Evolutionary conservation across 2,113 vertebrate species (phyloP), one percentile per base, ranked within the genome.

Genomic region (Lepidothrix coronata): DNA sequence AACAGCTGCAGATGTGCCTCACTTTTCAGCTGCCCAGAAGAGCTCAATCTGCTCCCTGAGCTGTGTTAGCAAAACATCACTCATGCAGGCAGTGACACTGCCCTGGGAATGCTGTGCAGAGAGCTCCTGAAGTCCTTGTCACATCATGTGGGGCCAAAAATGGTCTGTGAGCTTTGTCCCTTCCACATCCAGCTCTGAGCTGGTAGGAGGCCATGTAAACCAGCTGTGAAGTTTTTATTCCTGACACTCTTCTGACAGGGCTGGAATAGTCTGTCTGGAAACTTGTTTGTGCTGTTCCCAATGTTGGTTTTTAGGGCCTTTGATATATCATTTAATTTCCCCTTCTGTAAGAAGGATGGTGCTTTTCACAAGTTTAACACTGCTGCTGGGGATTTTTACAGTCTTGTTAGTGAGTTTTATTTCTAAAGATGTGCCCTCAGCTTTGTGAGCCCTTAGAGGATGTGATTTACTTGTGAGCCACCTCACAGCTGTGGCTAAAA

Each of bases 381-480:
- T 49, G 76, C 88, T 95, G 74, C 73, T 80, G 49, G 51, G 85
- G 68, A 71, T 72, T 91, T 96, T 88, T 96, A 91, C 58, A 73
- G 17, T 52, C 79, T 78, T 63, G 75, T 96, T 95, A 92, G 87
- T 30, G 65, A 66, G 79, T 78, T 95, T 91, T 96, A 90, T 95
- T 88, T 96, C 80, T 87, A 20, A 85, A 78, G 78, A 83, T 80
- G 43, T 62, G 54, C 46, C 91, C 75, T 91, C 48, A 24, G 71
- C 77, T 96, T 92, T 89, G 78, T 67, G 70, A 91, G 39, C 80
- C 3, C 4, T 55, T 57, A 48, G 71, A 92, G 76, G 62, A 39
- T n/a, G 68, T 68, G 67, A 82, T 89, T 88, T 91, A 92, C 46
- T 49, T 79, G 57, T 46, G 24, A 87, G 43, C 63, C 59, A 82